phyloP scores from a whole-genome alignment of 2,113 vertebrate species.

The Dendrocopos noguchii region DNA sequence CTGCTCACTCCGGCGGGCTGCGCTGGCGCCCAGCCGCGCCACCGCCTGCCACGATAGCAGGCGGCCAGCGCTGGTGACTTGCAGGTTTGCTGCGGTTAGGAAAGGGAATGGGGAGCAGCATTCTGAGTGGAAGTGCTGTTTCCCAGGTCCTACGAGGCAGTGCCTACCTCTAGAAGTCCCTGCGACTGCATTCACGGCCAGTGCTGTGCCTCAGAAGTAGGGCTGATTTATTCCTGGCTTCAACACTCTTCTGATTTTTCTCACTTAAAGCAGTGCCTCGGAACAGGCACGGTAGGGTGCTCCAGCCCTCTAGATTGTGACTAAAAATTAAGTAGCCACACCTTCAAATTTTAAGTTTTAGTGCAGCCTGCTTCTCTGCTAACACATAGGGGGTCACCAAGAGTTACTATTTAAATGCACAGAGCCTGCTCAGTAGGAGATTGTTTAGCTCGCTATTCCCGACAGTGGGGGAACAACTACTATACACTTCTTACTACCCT shows the following conservation, averaged over 20 bases:
- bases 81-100: not conserved
- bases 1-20: not conserved
- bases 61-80: not conserved
- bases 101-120: not conserved
- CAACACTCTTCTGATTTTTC: not conserved
- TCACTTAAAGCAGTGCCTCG: not conserved
- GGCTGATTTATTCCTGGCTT: not conserved
- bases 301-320: rapidly evolving
- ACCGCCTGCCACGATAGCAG: not conserved
- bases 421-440: not conserved
- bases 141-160: rapidly evolving
- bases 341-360: not conserved
- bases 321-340: rapidly evolving
- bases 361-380: not conserved
- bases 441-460: not conserved
- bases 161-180: too few relatives aligned
- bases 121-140: not conserved
- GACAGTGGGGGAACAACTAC: not conserved
- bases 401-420: not conserved
- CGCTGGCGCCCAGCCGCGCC: not conserved
- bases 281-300: not conserved
- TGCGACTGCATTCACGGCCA: rapidly evolving
- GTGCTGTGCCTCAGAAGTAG: rapidly evolving
- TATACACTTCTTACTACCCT: not conserved
- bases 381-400: rapidly evolving